These are phyloP conservation scores for Taenioides sp. DNA, from an alignment of 2,797 vertebrate genomes.

Conservation along the genomic window DNA sequence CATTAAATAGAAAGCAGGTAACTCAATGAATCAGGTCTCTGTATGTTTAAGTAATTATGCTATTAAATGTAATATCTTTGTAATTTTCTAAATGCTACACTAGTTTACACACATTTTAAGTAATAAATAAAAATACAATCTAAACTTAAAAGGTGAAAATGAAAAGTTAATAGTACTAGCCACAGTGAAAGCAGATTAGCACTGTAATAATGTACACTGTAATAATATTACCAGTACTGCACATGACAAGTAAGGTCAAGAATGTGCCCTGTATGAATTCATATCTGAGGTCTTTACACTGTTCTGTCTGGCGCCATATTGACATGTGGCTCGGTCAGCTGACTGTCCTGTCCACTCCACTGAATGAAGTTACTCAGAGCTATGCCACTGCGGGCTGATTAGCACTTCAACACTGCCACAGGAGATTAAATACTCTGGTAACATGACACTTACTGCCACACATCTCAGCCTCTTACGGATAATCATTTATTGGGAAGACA, in stretches of 20 bases:
- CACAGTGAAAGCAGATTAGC: slow-evolving; percentile 5
- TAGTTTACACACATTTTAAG: too few species aligned
- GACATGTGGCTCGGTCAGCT: slow-evolving; percentile 27
- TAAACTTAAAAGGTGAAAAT: too few species aligned
- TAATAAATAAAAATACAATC: too few species aligned
- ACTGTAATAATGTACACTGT: not conserved
- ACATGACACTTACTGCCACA: slow-evolving; percentile 8
- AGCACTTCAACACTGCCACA: not conserved
- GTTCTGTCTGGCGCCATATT: slow-evolving; percentile 20
- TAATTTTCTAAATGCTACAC: too few species aligned
- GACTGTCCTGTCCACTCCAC: slow-evolving; percentile 11
- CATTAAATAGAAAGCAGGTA: slow-evolving; percentile 11
- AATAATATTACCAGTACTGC: slow-evolving; percentile 16
- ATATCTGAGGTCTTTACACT: slow-evolving; percentile 30
- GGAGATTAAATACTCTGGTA: slow-evolving; percentile 3
- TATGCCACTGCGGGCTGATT: not conserved
- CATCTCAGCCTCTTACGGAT: not conserved
- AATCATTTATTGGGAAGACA: slow-evolving; percentile 9
- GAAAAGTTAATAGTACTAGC: slow-evolving; percentile 2
- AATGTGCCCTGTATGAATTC: slow-evolving; percentile 35
- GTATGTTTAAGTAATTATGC: slow-evolving; percentile 5
- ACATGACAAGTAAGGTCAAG: slow-evolving; percentile 47
- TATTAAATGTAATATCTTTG: too few species aligned
- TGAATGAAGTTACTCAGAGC: not conserved
- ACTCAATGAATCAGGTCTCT: slow-evolving; percentile 6